Percentiles rank a stretch among this genome's conserved stretches.
These are phyloP conservation scores for Casuarius casuarius DNA, from an alignment of 2,113 vertebrate genomes.

Conservation along the genomic window DNA sequence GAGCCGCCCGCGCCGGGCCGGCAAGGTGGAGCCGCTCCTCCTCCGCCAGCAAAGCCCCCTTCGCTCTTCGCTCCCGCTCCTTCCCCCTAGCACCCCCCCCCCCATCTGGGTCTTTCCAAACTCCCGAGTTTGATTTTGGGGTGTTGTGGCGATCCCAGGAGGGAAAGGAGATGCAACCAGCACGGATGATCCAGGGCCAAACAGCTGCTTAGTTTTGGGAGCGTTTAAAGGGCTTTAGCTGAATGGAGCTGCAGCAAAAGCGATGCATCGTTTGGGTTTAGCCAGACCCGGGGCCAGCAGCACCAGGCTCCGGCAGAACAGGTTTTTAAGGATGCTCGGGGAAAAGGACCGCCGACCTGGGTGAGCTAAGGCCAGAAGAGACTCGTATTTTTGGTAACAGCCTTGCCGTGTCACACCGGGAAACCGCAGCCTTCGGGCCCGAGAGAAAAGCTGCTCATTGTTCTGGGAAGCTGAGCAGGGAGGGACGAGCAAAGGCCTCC, in stretches of 20 bases:
- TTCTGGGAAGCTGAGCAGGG: background rate
- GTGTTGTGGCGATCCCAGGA: background rate
- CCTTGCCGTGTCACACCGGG: too few species aligned
- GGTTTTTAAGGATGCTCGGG: background rate
- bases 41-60: background rate
- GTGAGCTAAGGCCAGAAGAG: background rate
- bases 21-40: slow-evolving; percentile 31
- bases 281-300: background rate
- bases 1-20: background rate
- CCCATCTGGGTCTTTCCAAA: background rate
- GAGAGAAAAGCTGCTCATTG: background rate
- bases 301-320: background rate
- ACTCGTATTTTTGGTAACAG: background rate
- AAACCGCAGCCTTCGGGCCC: background rate
- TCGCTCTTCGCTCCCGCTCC: background rate
- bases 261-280: too few species aligned
- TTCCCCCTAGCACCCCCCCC: background rate
- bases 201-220: background rate
- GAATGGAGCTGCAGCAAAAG: background rate
- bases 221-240: background rate
- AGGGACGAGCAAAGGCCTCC: background rate
- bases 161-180: background rate
- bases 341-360: background rate
- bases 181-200: background rate
- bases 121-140: rapidly evolving